Conservation (phyloP, 2,113 vertebrate genomes). For the Brachyistius frenatus region DNA sequence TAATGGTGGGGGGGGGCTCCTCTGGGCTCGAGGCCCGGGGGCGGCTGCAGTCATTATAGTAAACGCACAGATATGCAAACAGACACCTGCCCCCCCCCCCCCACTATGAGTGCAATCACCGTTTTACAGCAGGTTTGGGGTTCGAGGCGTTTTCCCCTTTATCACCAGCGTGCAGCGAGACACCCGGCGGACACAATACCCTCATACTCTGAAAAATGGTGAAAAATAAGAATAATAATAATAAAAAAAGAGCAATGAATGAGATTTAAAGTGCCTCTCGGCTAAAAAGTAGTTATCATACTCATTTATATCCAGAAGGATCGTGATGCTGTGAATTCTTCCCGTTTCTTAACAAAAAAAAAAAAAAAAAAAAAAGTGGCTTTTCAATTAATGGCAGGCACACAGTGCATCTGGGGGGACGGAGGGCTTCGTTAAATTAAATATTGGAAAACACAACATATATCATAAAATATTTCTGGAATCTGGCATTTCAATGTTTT, state of each 20-base stretch:
- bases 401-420: too few species aligned
- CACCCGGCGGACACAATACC: background rate
- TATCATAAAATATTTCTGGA: too few species aligned
- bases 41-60: conserved; percentile 49
- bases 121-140: conserved; percentile 13
- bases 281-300: too few species aligned
- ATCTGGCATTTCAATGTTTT: too few species aligned
- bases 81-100: background rate
- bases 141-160: conserved; percentile 14
- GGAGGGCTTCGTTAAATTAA: too few species aligned
- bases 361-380: too few species aligned
- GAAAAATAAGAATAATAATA: background rate
- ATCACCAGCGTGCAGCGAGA: conserved; percentile 5
- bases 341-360: too few species aligned
- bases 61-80: conserved; percentile 3
- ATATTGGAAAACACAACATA: too few species aligned
- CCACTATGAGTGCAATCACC: conserved; percentile 19
- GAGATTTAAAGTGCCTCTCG: too few species aligned
- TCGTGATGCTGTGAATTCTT: too few species aligned
- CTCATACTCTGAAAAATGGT: background rate
- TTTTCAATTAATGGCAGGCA: too few species aligned
- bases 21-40: conserved; percentile 61
- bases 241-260: conserved; percentile 1
- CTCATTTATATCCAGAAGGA: too few species aligned
- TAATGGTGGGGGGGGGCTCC: conserved; percentile 30